A percentile compares a stretch with the other conserved stretches of the same genome.
Conservation (phyloP, 2,113 vertebrate genomes). For the Microcebus lehilahytsara region DNA sequence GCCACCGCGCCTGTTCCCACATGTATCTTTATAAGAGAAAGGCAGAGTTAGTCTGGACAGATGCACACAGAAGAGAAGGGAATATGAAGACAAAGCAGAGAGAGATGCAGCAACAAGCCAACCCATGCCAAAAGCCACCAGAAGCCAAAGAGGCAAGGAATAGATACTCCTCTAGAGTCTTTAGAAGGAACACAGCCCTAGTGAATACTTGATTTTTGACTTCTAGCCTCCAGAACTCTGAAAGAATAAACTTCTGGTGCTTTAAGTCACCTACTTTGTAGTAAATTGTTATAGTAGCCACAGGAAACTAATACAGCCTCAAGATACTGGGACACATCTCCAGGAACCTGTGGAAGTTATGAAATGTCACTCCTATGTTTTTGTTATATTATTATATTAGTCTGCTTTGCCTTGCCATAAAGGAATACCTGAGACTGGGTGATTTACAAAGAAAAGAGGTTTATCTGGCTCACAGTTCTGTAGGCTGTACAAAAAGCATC, state of each 20-base stretch:
- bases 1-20: too few relatives aligned
- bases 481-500: neutral
- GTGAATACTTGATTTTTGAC: neutral
- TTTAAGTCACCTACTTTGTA: neutral
- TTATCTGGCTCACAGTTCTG: neutral
- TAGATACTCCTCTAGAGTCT: neutral
- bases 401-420: neutral
- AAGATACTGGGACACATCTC: neutral
- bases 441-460: neutral
- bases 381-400: neutral
- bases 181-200: neutral
- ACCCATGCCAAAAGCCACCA: neutral
- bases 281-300: neutral
- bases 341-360: neutral
- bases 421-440: neutral
- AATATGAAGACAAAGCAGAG: neutral
- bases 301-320: neutral
- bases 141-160: neutral
- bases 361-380: neutral
- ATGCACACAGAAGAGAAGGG: neutral
- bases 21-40: neutral
- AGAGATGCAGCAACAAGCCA: neutral
- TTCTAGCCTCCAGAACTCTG: neutral
- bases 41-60: neutral
- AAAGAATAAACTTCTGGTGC: neutral